phyloP scores from a whole-genome alignment of 2,113 vertebrate genomes.

The Labrus mixtus region DNA sequence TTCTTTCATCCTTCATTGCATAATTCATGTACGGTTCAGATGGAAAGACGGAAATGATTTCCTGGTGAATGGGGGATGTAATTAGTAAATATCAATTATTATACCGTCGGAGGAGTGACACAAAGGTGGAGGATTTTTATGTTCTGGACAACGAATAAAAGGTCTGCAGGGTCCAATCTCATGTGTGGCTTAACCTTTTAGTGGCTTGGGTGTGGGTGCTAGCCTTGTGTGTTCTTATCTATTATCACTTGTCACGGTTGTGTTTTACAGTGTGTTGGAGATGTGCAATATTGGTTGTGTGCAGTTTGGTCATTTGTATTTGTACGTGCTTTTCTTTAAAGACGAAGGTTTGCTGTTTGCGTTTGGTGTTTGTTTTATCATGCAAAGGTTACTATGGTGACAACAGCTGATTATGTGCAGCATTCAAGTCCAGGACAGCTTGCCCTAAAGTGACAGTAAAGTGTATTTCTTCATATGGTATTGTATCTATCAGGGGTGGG shows the following conservation, averaged over 20 bases:
- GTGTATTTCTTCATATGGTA: background rate
- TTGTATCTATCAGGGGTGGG: no score
- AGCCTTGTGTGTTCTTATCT: background rate
- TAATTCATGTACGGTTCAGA: slow-evolving; percentile 23
- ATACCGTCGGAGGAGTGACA: slow-evolving; percentile 7
- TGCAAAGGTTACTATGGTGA: no score
- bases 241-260: background rate
- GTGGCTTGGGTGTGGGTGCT: slow-evolving; percentile 8
- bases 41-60: slow-evolving; percentile 5
- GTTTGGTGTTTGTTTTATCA: background rate
- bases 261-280: no score
- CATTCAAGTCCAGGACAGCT: background rate
- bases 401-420: background rate
- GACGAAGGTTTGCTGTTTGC: background rate
- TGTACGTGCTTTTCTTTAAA: background rate
- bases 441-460: no score
- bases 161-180: slow-evolving; percentile 8
- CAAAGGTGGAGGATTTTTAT: slow-evolving; percentile 10
- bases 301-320: background rate
- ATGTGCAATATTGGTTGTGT: background rate
- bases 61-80: background rate
- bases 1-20: slow-evolving; percentile 27
- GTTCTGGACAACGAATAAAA: slow-evolving; percentile 14
- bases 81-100: slow-evolving; percentile 15
- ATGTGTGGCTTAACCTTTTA: slow-evolving; percentile 55